phyloP scores from a whole-genome alignment of 2,797 vertebrate species.

The Trachops cirrhosus region DNA sequence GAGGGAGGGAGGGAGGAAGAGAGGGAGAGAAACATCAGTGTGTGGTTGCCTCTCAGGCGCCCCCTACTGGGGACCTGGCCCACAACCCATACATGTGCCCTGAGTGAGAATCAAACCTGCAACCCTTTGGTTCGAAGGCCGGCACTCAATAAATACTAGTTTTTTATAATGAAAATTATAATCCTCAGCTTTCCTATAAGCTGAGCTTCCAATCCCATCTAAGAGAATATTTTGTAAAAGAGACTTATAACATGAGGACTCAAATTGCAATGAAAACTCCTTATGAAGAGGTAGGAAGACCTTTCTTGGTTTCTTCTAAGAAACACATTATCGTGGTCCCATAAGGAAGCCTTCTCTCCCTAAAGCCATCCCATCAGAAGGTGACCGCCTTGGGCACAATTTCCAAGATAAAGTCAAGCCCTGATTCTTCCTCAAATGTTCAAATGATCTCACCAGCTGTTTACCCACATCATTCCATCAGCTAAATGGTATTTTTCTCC shows the following conservation, averaged over 20 bases:
- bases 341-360: background rate
- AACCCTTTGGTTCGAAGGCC: too few relatives aligned
- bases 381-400: background rate
- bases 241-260: background rate
- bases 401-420: background rate
- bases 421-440: background rate
- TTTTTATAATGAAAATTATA: background rate
- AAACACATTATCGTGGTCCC: background rate
- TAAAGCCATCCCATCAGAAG: background rate
- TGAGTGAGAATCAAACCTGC: too few relatives aligned
- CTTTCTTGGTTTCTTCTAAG: background rate
- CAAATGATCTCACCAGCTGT: background rate
- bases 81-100: too few relatives aligned
- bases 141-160: background rate
- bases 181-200: background rate
- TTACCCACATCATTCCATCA: background rate
- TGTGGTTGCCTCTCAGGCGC: too few relatives aligned
- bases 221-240: background rate
- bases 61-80: too few relatives aligned
- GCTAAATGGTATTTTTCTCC: background rate
- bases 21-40: too few relatives aligned
- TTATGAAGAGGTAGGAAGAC: background rate
- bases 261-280: background rate
- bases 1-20: too few relatives aligned
- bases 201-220: background rate